Conservation (phyloP, 1,140 invertebrate species). For the Propsilocerus akamusi region DNA sequence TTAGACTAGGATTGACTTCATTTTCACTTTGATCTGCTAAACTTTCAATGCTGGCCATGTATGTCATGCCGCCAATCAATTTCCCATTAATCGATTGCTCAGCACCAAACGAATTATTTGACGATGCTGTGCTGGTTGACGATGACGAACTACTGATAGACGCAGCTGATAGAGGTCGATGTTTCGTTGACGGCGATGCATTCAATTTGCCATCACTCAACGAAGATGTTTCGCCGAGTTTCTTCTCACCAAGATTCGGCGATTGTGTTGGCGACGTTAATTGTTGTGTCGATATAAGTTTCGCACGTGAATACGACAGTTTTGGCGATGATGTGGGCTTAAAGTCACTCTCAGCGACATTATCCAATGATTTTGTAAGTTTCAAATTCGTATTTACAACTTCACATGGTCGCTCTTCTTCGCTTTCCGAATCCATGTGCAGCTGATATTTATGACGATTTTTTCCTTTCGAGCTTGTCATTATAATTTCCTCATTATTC, state of each 20-base stretch:
- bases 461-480: background rate
- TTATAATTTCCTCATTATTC: background rate
- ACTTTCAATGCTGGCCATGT: constrained; percentile 61
- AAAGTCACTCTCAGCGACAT: background rate
- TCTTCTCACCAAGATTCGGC: background rate
- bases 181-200: constrained; percentile 10
- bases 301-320: background rate
- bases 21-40: constrained; percentile 44
- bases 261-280: background rate
- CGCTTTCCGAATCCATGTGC: background rate
- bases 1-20: constrained; percentile 41
- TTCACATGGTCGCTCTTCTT: background rate
- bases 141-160: constrained; percentile 69
- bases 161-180: constrained; percentile 20
- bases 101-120: constrained; percentile 20
- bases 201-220: background rate
- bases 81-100: constrained; percentile 32
- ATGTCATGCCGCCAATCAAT: constrained; percentile 32
- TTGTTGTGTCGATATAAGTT: background rate
- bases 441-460: background rate
- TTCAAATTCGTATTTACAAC: background rate
- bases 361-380: background rate
- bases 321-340: background rate
- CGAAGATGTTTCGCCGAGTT: background rate
- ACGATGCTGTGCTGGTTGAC: constrained; percentile 49